Conservation (phyloP, 1,140 invertebrate genomes). For the Drosophila trapezifrons region DNA sequence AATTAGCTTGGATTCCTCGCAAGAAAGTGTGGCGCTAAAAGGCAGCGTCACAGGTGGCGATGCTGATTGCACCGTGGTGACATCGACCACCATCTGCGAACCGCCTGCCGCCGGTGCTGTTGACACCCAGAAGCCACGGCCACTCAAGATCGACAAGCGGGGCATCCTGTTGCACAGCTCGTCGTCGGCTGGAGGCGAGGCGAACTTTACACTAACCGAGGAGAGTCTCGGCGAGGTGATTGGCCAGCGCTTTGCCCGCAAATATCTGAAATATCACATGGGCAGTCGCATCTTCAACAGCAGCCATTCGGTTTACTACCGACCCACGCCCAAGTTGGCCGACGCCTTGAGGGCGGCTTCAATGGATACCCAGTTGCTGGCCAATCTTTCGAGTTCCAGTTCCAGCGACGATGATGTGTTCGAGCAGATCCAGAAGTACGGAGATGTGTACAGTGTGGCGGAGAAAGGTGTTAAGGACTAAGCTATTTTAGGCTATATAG, state of each 20-base stretch:
- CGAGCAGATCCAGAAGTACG: slow-evolving; percentile 50
- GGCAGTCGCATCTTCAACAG: slow-evolving; percentile 62
- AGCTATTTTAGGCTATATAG: no score
- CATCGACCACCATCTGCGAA: slow-evolving; percentile 63
- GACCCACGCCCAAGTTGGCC: slow-evolving; percentile 47
- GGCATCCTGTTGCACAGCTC: slow-evolving; percentile 59
- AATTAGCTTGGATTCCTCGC: not conserved
- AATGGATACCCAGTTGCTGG: slow-evolving; percentile 14
- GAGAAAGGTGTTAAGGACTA: slow-evolving; percentile 16
- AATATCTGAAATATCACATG: slow-evolving; percentile 67
- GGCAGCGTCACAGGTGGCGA: slow-evolving; percentile 20
- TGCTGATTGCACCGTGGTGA: slow-evolving; percentile 68
- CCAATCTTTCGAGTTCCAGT: slow-evolving; percentile 26
- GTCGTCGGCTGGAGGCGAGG: not conserved
- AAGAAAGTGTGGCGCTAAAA: no score
- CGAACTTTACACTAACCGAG: slow-evolving; percentile 61
- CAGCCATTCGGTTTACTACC: slow-evolving; percentile 68
- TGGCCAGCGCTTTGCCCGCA: slow-evolving; percentile 53
- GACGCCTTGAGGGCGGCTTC: slow-evolving; percentile 6
- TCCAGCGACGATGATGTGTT: slow-evolving; percentile 69
- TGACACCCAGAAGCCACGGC: not conserved
- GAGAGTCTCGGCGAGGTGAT: slow-evolving; percentile 56
- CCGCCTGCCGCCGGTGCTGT: not conserved
- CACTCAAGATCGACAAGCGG: slow-evolving; percentile 41
- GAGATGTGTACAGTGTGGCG: slow-evolving; percentile 53